Percentiles rank a stretch among this genome's conserved stretches.
Conservation (phyloP, 1,140 invertebrate species). For the Diorhabda carinulata region DNA sequence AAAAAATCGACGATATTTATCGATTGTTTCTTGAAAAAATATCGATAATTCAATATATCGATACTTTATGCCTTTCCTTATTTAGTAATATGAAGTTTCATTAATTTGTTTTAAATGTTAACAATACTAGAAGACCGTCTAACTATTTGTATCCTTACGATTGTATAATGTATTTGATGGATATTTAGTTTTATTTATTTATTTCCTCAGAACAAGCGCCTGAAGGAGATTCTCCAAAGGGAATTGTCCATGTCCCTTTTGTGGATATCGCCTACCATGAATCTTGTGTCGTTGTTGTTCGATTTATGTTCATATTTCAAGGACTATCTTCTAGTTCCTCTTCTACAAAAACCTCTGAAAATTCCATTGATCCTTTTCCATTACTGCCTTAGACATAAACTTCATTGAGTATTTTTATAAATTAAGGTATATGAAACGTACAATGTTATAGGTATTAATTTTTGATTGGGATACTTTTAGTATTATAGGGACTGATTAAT, state of each 20-base stretch:
- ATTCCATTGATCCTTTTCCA: slow-evolving; percentile 50
- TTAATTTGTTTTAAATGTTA: too few relatives aligned
- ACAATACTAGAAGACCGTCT: too few relatives aligned
- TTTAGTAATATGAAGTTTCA: too few relatives aligned
- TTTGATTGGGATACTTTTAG: too few relatives aligned
- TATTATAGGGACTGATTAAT: too few relatives aligned
- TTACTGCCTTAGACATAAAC: slow-evolving; percentile 43
- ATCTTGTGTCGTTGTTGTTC: slow-evolving; percentile 44
- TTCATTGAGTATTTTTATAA: slow-evolving; percentile 26
- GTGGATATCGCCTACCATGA: slow-evolving; percentile 45
- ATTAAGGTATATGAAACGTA: slow-evolving; percentile 29
- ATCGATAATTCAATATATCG: too few relatives aligned
- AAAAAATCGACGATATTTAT: too few relatives aligned
- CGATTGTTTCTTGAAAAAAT: too few relatives aligned
- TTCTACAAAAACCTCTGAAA: slow-evolving; percentile 45
- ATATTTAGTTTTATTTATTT: slow-evolving; percentile 39
- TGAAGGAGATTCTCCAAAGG: slow-evolving; percentile 38
- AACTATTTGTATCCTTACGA: too few relatives aligned
- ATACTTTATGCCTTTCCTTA: too few relatives aligned
- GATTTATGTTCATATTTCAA: slow-evolving; percentile 47
- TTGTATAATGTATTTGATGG: background rate
- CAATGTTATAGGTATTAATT: too few relatives aligned
- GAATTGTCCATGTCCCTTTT: slow-evolving; percentile 36
- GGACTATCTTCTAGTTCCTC: slow-evolving; percentile 46
- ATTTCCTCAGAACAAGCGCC: slow-evolving; percentile 40